A percentile compares a stretch with the other conserved stretches of the same genome.
Evolutionary conservation across 2,797 vertebrate species (phyloP).

Genomic region (Chlorospingus flavigularis): DNA sequence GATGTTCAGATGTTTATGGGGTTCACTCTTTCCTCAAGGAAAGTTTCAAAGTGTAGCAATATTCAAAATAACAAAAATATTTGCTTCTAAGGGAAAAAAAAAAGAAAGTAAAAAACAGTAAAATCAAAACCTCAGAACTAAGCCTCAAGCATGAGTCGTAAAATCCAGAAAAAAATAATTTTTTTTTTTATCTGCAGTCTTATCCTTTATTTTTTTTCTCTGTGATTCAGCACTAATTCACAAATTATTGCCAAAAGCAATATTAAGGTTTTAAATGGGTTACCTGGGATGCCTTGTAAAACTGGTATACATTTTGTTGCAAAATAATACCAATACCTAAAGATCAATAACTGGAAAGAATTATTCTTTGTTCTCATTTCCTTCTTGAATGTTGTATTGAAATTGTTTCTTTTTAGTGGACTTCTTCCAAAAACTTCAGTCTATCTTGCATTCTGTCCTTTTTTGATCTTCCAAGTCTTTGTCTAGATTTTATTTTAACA

Average conservation of each 20-base stretch:
- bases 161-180: neutral
- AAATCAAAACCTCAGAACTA: neutral
- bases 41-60: neutral
- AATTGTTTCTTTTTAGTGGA: neutral
- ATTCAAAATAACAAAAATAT: neutral
- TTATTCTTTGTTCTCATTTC: neutral
- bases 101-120: fast-evolving
- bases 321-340: neutral
- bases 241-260: neutral
- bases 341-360: neutral
- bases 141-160: neutral
- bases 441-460: neutral
- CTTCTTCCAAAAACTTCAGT: neutral
- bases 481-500: neutral
- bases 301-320: neutral
- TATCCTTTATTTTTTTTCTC: neutral
- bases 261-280: neutral
- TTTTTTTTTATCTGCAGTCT: neutral
- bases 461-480: neutral
- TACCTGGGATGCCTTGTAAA: neutral
- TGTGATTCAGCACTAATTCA: neutral
- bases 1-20: neutral
- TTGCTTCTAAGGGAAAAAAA: neutral
- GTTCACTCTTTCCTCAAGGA: neutral
- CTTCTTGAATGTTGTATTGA: neutral